Conservation (phyloP, 2,113 vertebrate species). For the Stegostoma tigrinum region DNA sequence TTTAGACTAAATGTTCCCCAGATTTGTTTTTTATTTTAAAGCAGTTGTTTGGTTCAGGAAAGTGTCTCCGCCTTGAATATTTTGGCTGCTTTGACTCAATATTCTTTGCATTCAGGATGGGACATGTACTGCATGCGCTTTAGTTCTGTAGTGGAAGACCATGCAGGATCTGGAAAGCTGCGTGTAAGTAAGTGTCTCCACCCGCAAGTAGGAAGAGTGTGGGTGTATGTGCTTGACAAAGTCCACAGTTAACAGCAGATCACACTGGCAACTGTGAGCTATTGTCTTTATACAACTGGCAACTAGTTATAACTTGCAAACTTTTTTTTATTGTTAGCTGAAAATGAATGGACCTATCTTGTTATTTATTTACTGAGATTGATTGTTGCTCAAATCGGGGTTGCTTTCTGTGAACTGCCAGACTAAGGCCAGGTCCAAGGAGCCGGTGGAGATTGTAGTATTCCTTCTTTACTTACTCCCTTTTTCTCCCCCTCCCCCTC, state of each 20-base stretch:
- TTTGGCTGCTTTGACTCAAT: background rate
- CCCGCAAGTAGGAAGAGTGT: background rate
- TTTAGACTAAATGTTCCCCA: background rate
- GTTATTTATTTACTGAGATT: background rate
- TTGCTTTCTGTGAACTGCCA: background rate
- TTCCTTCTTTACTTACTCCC: background rate
- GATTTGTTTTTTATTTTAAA: background rate
- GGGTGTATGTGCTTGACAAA: background rate
- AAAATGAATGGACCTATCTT: background rate
- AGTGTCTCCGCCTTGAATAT: background rate
- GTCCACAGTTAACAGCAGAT: background rate
- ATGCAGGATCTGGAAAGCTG: background rate
- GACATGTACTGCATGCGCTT: background rate
- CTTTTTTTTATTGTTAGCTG: background rate
- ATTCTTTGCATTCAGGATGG: background rate
- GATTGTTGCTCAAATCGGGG: background rate
- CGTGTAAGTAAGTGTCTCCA: background rate
- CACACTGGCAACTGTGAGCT: background rate
- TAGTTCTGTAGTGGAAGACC: background rate
- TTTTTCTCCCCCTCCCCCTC: no score
- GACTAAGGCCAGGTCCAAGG: background rate
- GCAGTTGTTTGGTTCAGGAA: background rate
- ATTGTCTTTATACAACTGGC: background rate
- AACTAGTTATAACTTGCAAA: background rate
- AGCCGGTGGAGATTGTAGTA: background rate